These are phyloP conservation scores for Caenorhabditis sulstoni DNA, from an alignment of 2,888 invertebrate genomes.

Conservation along the genomic window DNA sequence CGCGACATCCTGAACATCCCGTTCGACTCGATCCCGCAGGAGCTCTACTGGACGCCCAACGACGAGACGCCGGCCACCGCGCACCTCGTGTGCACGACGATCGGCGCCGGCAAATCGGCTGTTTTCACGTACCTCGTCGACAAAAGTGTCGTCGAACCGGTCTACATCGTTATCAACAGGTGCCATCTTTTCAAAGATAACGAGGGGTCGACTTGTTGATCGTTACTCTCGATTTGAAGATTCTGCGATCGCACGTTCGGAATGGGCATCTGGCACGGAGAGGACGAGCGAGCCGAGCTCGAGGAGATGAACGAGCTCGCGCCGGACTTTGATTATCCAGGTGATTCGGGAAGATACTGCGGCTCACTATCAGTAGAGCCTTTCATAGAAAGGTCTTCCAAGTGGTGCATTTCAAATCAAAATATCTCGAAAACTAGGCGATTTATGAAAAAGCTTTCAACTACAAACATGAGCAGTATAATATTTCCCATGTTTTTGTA, in stretches of 20 bases:
- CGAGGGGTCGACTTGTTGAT: constrained; percentile 31
- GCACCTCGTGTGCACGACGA: constrained; percentile 58
- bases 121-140: constrained; percentile 65
- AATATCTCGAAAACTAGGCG: too few relatives aligned
- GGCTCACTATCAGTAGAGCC: too few relatives aligned
- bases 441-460: too few relatives aligned
- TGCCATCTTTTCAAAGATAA: constrained; percentile 27
- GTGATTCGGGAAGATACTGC: too few relatives aligned
- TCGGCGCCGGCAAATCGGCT: constrained; percentile 68
- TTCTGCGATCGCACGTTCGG: constrained; percentile 74
- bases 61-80: constrained; percentile 62
- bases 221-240: constrained; percentile 42
- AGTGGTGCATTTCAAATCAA: too few relatives aligned
- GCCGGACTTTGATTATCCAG: constrained; percentile 71
- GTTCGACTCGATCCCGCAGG: constrained; percentile 69
- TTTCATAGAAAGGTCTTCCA: too few relatives aligned
- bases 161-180: constrained; percentile 69
- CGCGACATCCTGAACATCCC: constrained; percentile 70
- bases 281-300: constrained; percentile 51
- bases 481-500: too few relatives aligned
- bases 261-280: constrained; percentile 69
- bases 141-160: constrained; percentile 53
- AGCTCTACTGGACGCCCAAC: constrained; percentile 69
- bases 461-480: too few relatives aligned
- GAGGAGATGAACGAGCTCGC: constrained; percentile 68